phyloP scores from a whole-genome alignment of 1,140 invertebrate genomes.

The Aphis gossypii region DNA sequence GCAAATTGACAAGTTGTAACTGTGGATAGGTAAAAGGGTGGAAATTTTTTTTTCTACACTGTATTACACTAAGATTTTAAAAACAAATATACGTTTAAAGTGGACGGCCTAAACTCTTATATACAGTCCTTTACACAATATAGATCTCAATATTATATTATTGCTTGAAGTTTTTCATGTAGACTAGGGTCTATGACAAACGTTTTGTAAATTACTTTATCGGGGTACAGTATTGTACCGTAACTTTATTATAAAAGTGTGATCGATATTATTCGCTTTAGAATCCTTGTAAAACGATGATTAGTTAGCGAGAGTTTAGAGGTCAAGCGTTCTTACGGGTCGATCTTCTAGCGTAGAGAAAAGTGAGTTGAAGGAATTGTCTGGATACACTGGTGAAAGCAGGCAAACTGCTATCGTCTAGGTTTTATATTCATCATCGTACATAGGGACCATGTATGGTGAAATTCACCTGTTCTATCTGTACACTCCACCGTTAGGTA shows the following conservation, averaged over 20 bases:
- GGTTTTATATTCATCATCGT: no score
- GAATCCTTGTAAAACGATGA: neutral
- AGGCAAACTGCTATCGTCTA: neutral
- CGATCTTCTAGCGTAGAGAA: neutral
- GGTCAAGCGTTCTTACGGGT: neutral
- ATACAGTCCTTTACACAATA: neutral
- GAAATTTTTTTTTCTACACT: neutral
- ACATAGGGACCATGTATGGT: no score
- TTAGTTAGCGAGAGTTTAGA: neutral
- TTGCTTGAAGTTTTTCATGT: neutral
- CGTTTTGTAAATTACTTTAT: neutral
- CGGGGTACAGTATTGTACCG: no score
- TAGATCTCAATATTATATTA: neutral
- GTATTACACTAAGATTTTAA: neutral
- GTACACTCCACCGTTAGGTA: neutral
- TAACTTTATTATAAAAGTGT: neutral
- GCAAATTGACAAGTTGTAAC: neutral
- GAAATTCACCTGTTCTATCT: neutral
- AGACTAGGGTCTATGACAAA: neutral
- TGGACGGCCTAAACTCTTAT: no score
- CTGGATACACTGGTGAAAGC: neutral
- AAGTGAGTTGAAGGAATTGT: neutral
- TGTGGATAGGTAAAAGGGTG: no score
- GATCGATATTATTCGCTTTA: neutral
- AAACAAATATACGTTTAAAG: neutral